These are phyloP conservation scores for Pachymerium ferrugineum DNA, from an alignment of 2,888 invertebrate genomes.

Conservation along the genomic window DNA sequence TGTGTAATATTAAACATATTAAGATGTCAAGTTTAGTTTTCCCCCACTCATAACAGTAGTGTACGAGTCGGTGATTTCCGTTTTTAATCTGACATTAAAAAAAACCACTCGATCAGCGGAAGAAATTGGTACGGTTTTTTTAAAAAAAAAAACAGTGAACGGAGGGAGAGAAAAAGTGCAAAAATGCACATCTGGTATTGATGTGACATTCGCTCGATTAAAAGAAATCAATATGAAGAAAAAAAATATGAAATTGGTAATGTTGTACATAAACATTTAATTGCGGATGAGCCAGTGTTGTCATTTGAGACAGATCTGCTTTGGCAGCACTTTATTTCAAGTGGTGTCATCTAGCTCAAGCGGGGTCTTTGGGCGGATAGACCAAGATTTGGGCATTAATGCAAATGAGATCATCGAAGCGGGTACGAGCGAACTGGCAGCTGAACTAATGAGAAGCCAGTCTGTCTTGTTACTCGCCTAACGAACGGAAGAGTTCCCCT, in stretches of 20 bases:
- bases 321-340: constrained; percentile 20
- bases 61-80: too few relatives aligned
- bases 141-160: background rate
- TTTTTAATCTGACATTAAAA: background rate
- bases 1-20: background rate
- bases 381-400: constrained; percentile 25
- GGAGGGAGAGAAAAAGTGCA: background rate
- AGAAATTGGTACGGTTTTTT: background rate
- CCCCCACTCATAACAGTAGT: too few relatives aligned
- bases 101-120: background rate
- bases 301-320: constrained; percentile 23
- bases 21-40: background rate
- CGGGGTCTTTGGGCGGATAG: background rate
- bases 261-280: constrained; percentile 16
- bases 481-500: background rate
- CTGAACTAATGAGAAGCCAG: constrained; percentile 25
- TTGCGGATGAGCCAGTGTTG: background rate
- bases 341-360: constrained; percentile 22
- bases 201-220: background rate
- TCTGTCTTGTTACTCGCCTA: constrained; percentile 24
- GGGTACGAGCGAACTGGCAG: constrained; percentile 24
- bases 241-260: background rate
- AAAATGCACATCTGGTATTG: background rate
- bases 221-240: background rate
- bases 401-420: constrained; percentile 27